Evolutionary conservation across 2,113 vertebrate species (phyloP), one percentile per base, ranked within the genome.

Genomic region (Heteronetta atricapilla): DNA sequence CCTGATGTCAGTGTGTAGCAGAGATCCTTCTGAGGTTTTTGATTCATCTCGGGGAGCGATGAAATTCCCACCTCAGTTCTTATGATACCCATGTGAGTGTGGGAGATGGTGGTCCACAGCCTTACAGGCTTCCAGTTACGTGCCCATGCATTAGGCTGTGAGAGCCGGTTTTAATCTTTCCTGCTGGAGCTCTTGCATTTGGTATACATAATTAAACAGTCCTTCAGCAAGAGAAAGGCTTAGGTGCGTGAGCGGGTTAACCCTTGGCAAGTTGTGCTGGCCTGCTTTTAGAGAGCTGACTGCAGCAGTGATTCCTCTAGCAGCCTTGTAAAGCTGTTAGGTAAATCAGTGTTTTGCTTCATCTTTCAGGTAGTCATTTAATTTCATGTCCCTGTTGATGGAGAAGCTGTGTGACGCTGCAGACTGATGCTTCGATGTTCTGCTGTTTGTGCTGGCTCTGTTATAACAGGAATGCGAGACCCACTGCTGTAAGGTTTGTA

Each of bases 171-270:
- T 95, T 92, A 88, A 73, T 92, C 62, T 90, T 88, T 90, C 66
- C 60, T 95, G 25, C 86, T 92, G 83, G 66, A 96, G 89, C 89
- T 95, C 19, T 80, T 96, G 78, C 75, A 13, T 69, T 95, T 89
- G 31, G 31, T 67, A 91, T 94, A 62, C 81, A 93, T 95, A 97
- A 95, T 97, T 96, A 85, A 96, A 90, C 75, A 94, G 58, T 92
- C n/a, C 66, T 97, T 94, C 91, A 95, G 87, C 40, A 91, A 82
- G 72, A 74, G 87, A 63, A 72, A 50, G 55, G 63, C 62, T 90
- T 72, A 52, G 60, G 22, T 94, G 48, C 0, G 0, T 66, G 89
- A 68, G 33, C 62, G 44, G 38, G 44, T 94, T 96, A 94, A 96
- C 83, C 77, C 91, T 89, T 94, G 53, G 56, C 60, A 66, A 68